Evolutionary conservation across 2,888 invertebrate species (phyloP), one percentile per base, ranked within the genome.

Genomic region (Ariolimax columbianus): DNA sequence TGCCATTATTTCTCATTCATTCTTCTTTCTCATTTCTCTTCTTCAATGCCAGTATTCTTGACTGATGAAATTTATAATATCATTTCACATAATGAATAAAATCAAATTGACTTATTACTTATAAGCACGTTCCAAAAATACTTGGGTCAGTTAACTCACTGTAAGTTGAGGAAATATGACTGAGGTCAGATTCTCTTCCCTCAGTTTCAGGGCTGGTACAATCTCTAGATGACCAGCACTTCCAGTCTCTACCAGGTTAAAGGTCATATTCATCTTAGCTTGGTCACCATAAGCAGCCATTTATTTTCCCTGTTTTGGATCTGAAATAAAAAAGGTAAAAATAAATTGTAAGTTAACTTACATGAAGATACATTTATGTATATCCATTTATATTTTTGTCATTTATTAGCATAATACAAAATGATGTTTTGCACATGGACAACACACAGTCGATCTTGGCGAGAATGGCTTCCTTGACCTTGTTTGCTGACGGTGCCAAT

Each of bases 201-300:
- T 80, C 55, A 66, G 80, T 82, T 72, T 84, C 85, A 86, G 80
- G 70, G 73, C 80, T 26, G 89, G 89, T 30, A 90, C 87, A 33
- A 90, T 84, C 78, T 89, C 89, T 36, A 89, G 70, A 23, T 87
- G 83, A 6, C 89, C 90, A 86, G 86, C 75, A 33, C 88, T 84
- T 11, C 91, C 91, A 51, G 88, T 87, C 73, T 91, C 90, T n/a
- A 90, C 85, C 43, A 91, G 68, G 51, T 87, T 87, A 80, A 89
- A 85, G 26, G 68, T 63, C 36, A 80, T 33, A n/a, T 63, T n/a
- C 23, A 77, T 33, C 14, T 83, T 38, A 38, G 75, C 77, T 59
- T 40, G 51, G 47, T 82, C 78, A n/a, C 70, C 51, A 23, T 40
- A 55, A 51, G 40, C 33, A 19, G 70, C 30, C 82, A 82, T 82